phyloP scores from a whole-genome alignment of 2,888 invertebrate species.

The Seira musarum region DNA sequence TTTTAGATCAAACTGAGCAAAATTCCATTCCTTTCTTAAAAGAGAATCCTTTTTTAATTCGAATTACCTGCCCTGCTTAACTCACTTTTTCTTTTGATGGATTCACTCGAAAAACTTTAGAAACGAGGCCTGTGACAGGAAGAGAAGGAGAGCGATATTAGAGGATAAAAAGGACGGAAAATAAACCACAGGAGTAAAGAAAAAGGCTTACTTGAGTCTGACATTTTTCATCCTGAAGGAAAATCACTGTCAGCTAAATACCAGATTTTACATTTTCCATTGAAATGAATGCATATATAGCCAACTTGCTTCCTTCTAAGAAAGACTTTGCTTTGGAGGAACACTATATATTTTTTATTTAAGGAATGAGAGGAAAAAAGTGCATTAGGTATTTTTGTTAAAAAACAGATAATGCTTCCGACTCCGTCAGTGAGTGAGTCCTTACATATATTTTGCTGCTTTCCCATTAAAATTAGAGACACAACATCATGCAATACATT shows the following conservation, averaged over 20 bases:
- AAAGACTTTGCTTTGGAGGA: neutral
- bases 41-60: neutral
- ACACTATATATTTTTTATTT: neutral
- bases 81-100: constrained; percentile 38
- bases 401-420: too few relatives aligned
- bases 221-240: constrained; percentile 31
- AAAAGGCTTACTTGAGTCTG: constrained; percentile 36
- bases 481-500: too few relatives aligned
- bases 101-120: constrained; percentile 21
- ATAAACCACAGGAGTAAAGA: constrained; percentile 5
- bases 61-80: neutral
- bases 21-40: constrained; percentile 1
- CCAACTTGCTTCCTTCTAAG: neutral
- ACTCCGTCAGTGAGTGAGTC: neutral
- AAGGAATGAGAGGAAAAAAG: neutral
- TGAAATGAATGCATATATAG: neutral
- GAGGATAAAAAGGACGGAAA: neutral
- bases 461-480: too few relatives aligned
- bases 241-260: constrained; percentile 18
- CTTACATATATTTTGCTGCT: neutral
- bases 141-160: neutral
- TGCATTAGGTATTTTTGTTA: too few relatives aligned
- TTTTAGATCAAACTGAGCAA: constrained; percentile 5
- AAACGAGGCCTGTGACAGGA: neutral
- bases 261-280: neutral